These are phyloP conservation scores for Buceros bicornis DNA, from an alignment of 2,797 vertebrate genomes.

Conservation along the genomic window DNA sequence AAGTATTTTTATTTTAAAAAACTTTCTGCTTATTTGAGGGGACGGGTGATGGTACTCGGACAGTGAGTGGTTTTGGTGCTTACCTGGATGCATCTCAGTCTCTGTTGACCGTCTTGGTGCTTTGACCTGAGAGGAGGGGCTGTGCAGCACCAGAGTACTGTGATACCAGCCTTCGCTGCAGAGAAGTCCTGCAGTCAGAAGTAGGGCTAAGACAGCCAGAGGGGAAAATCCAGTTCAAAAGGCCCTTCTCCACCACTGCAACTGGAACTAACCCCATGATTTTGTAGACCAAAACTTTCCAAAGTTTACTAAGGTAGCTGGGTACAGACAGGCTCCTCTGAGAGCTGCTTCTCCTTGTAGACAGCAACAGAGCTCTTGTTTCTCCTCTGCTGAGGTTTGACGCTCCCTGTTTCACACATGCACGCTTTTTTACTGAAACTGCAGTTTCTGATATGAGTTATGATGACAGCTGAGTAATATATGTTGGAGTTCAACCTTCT, in stretches of 20 bases:
- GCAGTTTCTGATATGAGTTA: neutral
- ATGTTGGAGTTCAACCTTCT: neutral
- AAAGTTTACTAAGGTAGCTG: neutral
- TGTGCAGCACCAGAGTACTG: neutral
- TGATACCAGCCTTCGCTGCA: neutral
- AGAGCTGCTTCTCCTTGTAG: neutral
- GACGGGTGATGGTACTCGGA: neutral
- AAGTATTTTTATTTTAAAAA: conserved; percentile 76
- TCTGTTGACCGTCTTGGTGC: neutral
- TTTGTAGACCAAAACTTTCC: neutral
- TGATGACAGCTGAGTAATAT: neutral
- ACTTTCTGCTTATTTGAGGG: neutral
- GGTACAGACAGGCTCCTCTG: neutral
- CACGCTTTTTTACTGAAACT: neutral
- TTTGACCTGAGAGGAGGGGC: neutral
- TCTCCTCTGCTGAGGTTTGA: neutral
- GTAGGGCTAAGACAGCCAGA: neutral
- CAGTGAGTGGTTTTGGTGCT: neutral
- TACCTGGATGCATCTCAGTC: neutral
- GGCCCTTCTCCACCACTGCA: neutral
- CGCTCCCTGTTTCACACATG: neutral
- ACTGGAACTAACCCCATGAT: neutral
- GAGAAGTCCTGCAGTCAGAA: neutral
- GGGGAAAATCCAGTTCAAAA: neutral
- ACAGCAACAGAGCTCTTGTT: neutral